phyloP scores from a whole-genome alignment of 2,888 invertebrate genomes.

The Aromia moschata region DNA sequence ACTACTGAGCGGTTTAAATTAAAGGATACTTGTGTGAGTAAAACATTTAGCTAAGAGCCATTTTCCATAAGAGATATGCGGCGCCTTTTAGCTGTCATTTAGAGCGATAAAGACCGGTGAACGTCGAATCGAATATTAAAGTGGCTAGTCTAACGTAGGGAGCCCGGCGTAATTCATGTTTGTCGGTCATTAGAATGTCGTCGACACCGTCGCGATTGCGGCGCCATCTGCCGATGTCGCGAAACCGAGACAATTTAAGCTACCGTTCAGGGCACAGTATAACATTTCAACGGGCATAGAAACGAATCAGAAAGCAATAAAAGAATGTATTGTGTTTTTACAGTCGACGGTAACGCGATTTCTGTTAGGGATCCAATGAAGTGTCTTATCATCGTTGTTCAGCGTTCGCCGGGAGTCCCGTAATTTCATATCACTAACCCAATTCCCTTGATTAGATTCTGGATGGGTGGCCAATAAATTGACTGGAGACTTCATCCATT shows the following conservation, averaged over 20 bases:
- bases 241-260: background rate
- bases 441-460: slow-evolving; percentile 64
- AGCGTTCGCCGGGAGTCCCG: slow-evolving; percentile 56
- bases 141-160: too few relatives aligned
- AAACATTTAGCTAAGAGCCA: too few relatives aligned
- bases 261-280: slow-evolving; percentile 1
- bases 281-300: slow-evolving; percentile 21
- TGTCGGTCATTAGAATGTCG: background rate
- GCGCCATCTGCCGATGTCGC: background rate
- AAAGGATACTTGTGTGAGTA: too few relatives aligned
- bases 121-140: too few relatives aligned
- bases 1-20: too few relatives aligned
- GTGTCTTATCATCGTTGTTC: slow-evolving; percentile 62
- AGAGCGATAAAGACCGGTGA: too few relatives aligned
- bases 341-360: slow-evolving; percentile 56
- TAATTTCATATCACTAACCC: slow-evolving; percentile 63
- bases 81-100: too few relatives aligned
- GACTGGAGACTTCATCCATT: slow-evolving; percentile 62
- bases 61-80: too few relatives aligned
- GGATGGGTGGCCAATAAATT: slow-evolving; percentile 63
- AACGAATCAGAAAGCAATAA: slow-evolving; percentile 47
- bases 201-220: background rate
- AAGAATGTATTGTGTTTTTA: slow-evolving; percentile 48
- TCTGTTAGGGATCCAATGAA: slow-evolving; percentile 57
- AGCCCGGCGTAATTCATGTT: too few relatives aligned